Base-by-base conservation (phyloP, 2,888 invertebrate species). In the Coenonympha glycerion region DNA sequence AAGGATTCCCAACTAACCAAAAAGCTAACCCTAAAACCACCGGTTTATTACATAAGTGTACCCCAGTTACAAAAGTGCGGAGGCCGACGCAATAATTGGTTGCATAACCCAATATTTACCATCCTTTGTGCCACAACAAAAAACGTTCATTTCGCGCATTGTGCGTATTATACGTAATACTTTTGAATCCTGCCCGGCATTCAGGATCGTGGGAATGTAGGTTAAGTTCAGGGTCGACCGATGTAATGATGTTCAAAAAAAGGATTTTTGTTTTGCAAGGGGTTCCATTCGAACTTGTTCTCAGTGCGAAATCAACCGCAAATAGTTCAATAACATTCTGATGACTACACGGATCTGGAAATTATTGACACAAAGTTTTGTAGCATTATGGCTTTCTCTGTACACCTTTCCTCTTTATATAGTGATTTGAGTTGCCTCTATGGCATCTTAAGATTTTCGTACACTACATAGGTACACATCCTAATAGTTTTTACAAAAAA, bases 151-250 rank as follows among this genome's bases (percentile, higher is more conserved):
- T 75, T 73, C 66, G 72, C 73, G 69, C 70, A 73, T 71, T 75
- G 73, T 68, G 70, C 72, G 69, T 71, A 73, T 71, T 65, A 62
- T 59, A 56, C 65, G 58, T 56, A 56, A 65, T 68, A 63, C 70
- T 71, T 79, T 75, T 73, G 71, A 66, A 50, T 52, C 61, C 63
- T 61, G 65, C 67, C 68, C 68, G 64, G 64, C 62, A 62, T 72
- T 69, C 65, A 60, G 56, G 49, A 68, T 58, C 83, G 85, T 86
- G 86, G 76, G 85, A 85, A 85, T 71, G 63, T 82, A 63, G 79
- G 81, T 73, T 83, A 86, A 85, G 86, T 83, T 86, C 85, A 85
- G 63, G 74, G 75, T 59, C 62, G 47, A 6, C 4, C 24, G 24
- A 55, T 64, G 73, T 71, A 73, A 56, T 63, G 58, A 72, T 45